A percentile compares a stretch with the other conserved stretches of the same genome.
Conservation (phyloP, 2,888 invertebrate species). For the Drosophila lacicola region DNA sequence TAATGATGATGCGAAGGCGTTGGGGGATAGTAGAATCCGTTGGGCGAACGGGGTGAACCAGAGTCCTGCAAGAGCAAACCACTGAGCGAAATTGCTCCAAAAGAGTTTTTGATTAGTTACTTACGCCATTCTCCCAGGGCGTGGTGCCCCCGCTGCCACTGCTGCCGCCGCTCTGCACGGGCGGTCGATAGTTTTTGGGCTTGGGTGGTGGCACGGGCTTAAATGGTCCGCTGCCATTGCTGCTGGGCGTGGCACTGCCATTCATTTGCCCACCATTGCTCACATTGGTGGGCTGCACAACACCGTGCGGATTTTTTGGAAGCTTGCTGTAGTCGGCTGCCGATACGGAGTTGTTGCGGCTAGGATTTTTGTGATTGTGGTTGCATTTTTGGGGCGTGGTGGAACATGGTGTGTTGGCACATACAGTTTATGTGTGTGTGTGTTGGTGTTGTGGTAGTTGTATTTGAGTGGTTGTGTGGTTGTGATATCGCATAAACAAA, state of each 20-base stretch:
- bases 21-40: constrained; percentile 85
- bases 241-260: constrained; percentile 75
- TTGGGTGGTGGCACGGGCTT: constrained; percentile 97
- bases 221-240: constrained; percentile 86
- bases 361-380: constrained; percentile 64
- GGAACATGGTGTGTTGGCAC: constrained; percentile 31
- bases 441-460: constrained; percentile 22
- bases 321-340: constrained; percentile 87
- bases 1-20: constrained; percentile 85
- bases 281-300: constrained; percentile 80
- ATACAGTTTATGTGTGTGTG: constrained; percentile 10
- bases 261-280: constrained; percentile 74
- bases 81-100: background rate
- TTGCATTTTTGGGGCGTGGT: constrained; percentile 26
- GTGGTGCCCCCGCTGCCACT: constrained; percentile 73
- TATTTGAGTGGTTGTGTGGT: constrained; percentile 21
- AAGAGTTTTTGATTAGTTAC: constrained; percentile 25
- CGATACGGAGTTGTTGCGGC: constrained; percentile 87
- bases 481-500: constrained; percentile 35
- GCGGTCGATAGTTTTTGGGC: constrained; percentile 95
- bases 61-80: constrained; percentile 75
- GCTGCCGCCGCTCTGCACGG: constrained; percentile 85
- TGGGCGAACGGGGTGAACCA: constrained; percentile 84
- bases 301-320: constrained; percentile 84
- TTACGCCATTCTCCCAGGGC: constrained; percentile 86